Percentiles rank a stretch among this genome's conserved stretches.
Conservation (phyloP, 2,888 invertebrate species). For the Heliconius sara region DNA sequence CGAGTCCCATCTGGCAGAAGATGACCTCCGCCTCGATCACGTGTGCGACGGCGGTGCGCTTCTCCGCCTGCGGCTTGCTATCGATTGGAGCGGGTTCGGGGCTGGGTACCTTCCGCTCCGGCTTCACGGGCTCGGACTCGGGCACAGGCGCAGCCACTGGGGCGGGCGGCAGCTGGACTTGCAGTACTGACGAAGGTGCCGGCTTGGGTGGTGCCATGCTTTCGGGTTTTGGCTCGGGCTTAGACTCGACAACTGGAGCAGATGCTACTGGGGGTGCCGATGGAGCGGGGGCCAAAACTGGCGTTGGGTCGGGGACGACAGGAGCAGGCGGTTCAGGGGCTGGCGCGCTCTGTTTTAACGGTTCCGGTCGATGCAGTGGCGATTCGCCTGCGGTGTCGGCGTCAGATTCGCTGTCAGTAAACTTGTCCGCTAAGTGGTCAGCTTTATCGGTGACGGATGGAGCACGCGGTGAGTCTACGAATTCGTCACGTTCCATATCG, state of each 20-base stretch:
- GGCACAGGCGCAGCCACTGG: conserved; percentile 44
- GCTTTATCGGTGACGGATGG: conserved; percentile 67
- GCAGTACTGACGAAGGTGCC: conserved; percentile 39
- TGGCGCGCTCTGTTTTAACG: conserved; percentile 53
- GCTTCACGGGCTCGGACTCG: conserved; percentile 47
- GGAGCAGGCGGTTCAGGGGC: conserved; percentile 53
- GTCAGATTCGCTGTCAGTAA: conserved; percentile 85
- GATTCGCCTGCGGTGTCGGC: conserved; percentile 79
- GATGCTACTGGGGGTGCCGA: conserved; percentile 52
- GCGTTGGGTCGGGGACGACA: conserved; percentile 54
- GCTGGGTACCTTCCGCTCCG: conserved; percentile 50
- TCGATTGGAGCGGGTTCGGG: conserved; percentile 53
- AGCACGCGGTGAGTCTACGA: conserved; percentile 67
- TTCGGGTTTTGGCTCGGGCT: conserved; percentile 46
- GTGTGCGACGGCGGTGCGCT: conserved; percentile 71
- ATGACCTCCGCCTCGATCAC: conserved; percentile 87
- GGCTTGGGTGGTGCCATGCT: conserved; percentile 42
- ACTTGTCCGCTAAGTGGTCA: conserved; percentile 81
- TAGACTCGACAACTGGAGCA: conserved; percentile 48
- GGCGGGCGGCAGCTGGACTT: neutral
- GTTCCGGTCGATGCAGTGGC: conserved; percentile 70
- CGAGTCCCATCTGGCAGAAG: conserved; percentile 89
- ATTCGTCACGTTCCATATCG: conserved; percentile 79
- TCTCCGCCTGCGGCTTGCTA: conserved; percentile 51
- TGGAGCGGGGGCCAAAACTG: conserved; percentile 63